A percentile compares a stretch with the other conserved stretches of the same genome.
Conservation (phyloP, 2,888 invertebrate species). For the Pachydiplax longipennis region DNA sequence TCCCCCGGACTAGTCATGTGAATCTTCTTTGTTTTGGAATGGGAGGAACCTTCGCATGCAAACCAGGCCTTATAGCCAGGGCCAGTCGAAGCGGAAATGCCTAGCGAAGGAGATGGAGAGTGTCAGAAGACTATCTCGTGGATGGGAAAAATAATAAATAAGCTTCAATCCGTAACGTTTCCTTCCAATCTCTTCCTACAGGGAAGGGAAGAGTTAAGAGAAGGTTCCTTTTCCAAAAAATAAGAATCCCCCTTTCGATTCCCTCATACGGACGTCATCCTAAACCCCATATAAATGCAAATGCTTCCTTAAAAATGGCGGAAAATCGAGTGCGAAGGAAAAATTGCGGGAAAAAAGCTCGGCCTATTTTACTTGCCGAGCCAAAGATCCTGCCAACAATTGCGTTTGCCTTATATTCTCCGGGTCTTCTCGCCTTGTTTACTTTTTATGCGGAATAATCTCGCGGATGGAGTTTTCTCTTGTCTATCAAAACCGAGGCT, state of each 20-base stretch:
- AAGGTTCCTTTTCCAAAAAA: neutral
- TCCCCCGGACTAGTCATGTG: neutral
- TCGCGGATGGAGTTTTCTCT: neutral
- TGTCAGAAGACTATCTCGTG: neutral
- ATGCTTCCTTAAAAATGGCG: neutral
- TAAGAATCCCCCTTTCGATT: neutral
- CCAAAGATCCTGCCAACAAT: neutral
- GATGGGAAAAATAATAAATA: neutral
- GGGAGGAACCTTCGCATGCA: neutral
- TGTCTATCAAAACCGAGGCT: neutral
- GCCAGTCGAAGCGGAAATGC: neutral
- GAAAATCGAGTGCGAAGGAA: neutral
- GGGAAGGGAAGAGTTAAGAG: neutral
- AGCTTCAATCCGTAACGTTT: neutral
- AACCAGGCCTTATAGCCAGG: neutral
- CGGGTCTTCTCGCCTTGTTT: neutral
- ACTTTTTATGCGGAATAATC: neutral
- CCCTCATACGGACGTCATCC: constrained; percentile 5
- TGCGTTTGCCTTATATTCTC: neutral
- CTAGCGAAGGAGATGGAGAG: neutral
- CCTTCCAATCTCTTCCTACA: neutral
- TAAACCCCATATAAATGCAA: constrained; percentile 38
- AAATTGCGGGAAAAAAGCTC: neutral
- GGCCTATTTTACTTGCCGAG: neutral
- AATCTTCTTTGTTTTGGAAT: neutral